These are phyloP conservation scores for Thalassoma bifasciatum DNA, from an alignment of 2,113 vertebrate species.

Conservation along the genomic window DNA sequence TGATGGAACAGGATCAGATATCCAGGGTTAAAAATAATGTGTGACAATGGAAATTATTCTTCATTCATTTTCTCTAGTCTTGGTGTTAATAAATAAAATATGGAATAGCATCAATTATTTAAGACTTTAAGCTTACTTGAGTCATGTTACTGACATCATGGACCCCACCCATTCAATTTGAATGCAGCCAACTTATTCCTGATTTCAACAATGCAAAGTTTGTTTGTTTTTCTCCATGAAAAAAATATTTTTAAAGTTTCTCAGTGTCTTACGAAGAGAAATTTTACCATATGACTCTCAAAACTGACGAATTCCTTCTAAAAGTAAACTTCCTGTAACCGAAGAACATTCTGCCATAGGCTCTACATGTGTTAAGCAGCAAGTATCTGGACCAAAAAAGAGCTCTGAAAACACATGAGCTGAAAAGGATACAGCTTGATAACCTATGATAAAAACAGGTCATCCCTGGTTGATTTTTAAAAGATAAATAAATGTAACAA, in stretches of 20 bases:
- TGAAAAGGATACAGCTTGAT: no score
- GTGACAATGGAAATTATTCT: no score
- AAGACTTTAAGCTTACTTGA: not conserved
- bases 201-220: not conserved
- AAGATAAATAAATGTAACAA: no score
- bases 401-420: not conserved
- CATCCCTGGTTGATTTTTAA: no score
- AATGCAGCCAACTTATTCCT: not conserved
- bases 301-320: not conserved
- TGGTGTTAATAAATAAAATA: no score
- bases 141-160: not conserved
- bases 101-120: not conserved
- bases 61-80: no score
- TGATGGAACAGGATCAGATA: not conserved
- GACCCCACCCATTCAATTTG: not conserved
- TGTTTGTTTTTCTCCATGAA: no score
- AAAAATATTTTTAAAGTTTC: no score
- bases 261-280: no score
- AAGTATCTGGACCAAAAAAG: not conserved
- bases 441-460: no score
- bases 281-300: no score
- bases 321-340: not conserved
- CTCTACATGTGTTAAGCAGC: not conserved
- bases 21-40: no score
- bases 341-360: not conserved